Base-by-base conservation (phyloP, 2,797 vertebrate genomes). In the Enteromius treurensis region DNA sequence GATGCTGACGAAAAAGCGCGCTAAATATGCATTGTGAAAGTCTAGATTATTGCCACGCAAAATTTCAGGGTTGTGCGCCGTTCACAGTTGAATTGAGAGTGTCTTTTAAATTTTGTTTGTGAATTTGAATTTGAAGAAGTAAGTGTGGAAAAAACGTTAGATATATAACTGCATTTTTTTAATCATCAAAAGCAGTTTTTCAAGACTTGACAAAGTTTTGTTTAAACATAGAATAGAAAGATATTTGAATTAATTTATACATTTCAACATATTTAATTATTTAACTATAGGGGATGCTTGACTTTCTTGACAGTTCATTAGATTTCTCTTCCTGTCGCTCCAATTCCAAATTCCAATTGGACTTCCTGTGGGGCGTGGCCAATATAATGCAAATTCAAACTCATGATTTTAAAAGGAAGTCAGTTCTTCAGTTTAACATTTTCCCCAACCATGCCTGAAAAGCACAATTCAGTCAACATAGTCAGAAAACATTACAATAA, bases 21-120 rank as follows among this genome's bases (percentile, higher is more conserved):
- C n/a, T 81, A 15, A 74, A 79, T 55, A 58, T 37, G 23, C 53
- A 64, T 26, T n/a, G 51, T 17, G 70, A 40, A 64, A 53, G 62
- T 69, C 6, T 40, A 69, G 42, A 81, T 64, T 60, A 37, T 37
- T 19, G 23, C 21, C 21, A 75, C 1, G 19, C 55, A 21, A 55
- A 70, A 47, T 47, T 47, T 70, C 40, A 70, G 68, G 34, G 34
- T 37, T 60, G 53, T 42, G 34, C 9, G n/a, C 53, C 34, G 11
- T 19, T 42, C 8, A 23, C 34, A 10, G 17, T 23, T 76, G 19
- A 68, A 68, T 21, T 13, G 19, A 68, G 21, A 5, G 40, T 68
- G 34, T 26, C 14, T 60, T 42, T 42, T 6, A 60, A 10, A 15
- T n/a, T 4, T n/a, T 37, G 14, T 37, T 58, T 53, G 53, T 42